Conservation (phyloP, 2,797 vertebrate genomes). For the Rhadinocentrus ornatus region DNA sequence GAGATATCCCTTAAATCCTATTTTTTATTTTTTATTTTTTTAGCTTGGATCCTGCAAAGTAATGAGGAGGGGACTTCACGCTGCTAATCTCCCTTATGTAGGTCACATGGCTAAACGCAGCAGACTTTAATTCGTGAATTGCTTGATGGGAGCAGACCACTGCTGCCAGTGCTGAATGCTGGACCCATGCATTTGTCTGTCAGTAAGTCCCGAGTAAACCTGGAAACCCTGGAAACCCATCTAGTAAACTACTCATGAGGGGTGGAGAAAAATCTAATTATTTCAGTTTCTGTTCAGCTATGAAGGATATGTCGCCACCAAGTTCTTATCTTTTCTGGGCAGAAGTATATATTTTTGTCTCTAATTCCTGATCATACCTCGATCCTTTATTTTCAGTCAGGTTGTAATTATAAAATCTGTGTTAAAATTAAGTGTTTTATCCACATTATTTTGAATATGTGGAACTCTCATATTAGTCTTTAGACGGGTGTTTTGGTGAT, state of each 20-base stretch:
- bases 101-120: constrained; percentile 65
- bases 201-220: not conserved
- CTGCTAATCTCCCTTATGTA: constrained; percentile 64
- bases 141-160: constrained; percentile 17
- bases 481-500: too few species aligned
- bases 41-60: constrained; percentile 16
- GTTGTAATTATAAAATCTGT: not conserved
- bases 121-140: constrained; percentile 56
- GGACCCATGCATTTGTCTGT: not conserved
- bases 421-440: not conserved
- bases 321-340: not conserved
- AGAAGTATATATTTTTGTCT: not conserved
- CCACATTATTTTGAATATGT: not conserved
- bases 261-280: not conserved
- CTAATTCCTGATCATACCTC: not conserved
- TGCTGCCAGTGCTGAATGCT: constrained; percentile 6
- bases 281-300: not conserved
- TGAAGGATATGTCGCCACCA: not conserved
- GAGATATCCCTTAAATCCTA: constrained; percentile 14
- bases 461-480: not conserved
- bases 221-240: not conserved
- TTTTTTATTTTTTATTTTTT: constrained; percentile 9
- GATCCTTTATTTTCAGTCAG: not conserved
- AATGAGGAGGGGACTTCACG: constrained; percentile 44
- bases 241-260: not conserved